Conservation (phyloP, 2,888 invertebrate genomes). For the Agrochola litura region DNA sequence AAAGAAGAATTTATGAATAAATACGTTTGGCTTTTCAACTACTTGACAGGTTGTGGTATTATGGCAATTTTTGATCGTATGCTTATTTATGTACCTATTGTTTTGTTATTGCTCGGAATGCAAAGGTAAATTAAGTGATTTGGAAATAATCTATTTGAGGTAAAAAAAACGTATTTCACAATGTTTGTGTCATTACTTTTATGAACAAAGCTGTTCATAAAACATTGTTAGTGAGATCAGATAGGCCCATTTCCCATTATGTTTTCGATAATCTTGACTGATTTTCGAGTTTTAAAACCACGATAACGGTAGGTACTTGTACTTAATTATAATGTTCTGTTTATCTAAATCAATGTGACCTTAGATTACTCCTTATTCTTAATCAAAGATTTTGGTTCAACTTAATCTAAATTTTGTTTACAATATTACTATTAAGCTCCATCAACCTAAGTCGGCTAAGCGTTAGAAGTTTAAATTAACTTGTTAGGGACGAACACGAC, state of each 20-base stretch:
- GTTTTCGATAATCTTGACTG: not conserved
- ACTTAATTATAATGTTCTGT: not conserved
- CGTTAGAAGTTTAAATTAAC: slow-evolving; percentile 87
- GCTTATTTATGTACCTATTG: slow-evolving; percentile 62
- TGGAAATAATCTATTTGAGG: not conserved
- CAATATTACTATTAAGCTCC: slow-evolving; percentile 79
- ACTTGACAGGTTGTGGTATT: slow-evolving; percentile 71
- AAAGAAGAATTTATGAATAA: slow-evolving; percentile 80
- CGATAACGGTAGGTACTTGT: not conserved
- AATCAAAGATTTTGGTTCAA: slow-evolving; percentile 30
- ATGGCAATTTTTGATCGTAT: slow-evolving; percentile 59
- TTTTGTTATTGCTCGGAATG: slow-evolving; percentile 41
- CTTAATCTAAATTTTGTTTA: slow-evolving; percentile 77
- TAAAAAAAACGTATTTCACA: not conserved
- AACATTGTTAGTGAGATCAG: not conserved
- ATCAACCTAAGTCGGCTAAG: slow-evolving; percentile 81
- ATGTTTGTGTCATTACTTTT: not conserved
- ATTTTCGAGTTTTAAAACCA: not conserved
- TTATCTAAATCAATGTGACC: not conserved
- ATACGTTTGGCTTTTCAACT: slow-evolving; percentile 77
- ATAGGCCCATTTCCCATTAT: not conserved
- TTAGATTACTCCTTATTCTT: slow-evolving; percentile 22
- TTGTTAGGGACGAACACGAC: slow-evolving; percentile 75
- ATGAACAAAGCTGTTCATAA: not conserved
- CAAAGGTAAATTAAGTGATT: not conserved